These are phyloP conservation scores for Cerastis rubricosa DNA, from an alignment of 2,888 invertebrate genomes.

Conservation along the genomic window DNA sequence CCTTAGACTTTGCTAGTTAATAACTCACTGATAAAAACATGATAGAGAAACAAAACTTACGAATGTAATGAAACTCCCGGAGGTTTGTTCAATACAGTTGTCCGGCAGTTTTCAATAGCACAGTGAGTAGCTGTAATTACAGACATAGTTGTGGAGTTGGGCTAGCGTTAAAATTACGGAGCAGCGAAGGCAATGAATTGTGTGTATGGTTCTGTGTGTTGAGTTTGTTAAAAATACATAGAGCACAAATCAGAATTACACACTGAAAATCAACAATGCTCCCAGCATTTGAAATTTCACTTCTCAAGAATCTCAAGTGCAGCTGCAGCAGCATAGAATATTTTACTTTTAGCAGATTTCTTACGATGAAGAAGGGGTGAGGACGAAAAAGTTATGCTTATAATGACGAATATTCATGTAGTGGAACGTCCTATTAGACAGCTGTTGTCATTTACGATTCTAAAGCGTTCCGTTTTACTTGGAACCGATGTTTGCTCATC, in stretches of 20 bases:
- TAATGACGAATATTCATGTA: too few relatives aligned
- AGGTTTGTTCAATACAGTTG: conserved; percentile 79
- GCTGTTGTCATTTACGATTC: not conserved
- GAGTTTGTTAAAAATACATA: not conserved
- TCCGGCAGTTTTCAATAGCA: conserved; percentile 81
- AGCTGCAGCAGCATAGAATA: not conserved
- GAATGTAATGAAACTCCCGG: conserved; percentile 79
- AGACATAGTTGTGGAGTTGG: conserved; percentile 28
- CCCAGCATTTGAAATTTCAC: not conserved
- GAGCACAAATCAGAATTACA: conserved; percentile 5
- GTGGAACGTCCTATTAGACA: not conserved
- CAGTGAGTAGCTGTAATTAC: conserved; percentile 79
- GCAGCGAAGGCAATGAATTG: not conserved
- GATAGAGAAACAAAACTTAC: conserved; percentile 72
- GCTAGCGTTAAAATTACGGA: not conserved
- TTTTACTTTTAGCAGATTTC: not conserved
- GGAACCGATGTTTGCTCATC: not conserved
- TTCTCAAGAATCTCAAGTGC: too few relatives aligned
- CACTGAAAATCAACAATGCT: conserved; percentile 7
- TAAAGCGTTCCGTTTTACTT: not conserved
- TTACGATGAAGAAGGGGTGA: not conserved
- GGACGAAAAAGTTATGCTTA: conserved; percentile 1
- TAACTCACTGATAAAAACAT: not conserved
- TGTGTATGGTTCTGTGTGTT: not conserved
- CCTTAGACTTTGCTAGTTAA: not conserved